Evolutionary conservation across 2,888 invertebrate species (phyloP).

Genomic region (Drosophila neutralis): DNA sequence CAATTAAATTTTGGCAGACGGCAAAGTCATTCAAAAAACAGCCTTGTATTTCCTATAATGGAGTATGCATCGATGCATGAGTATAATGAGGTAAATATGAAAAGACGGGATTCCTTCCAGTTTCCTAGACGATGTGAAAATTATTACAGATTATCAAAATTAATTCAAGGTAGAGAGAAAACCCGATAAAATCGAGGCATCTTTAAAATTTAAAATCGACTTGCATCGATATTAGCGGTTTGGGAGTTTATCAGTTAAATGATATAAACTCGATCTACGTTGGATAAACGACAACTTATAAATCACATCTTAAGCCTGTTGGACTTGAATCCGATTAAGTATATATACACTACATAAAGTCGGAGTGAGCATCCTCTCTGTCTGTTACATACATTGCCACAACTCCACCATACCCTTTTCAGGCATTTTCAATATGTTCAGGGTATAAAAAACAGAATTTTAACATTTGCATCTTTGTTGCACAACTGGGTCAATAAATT

Average conservation of each 20-base stretch:
- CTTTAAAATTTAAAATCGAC: too few species aligned
- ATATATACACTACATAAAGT: neutral
- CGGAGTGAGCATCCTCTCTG: neutral
- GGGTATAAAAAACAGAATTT: slow-evolving; percentile 46
- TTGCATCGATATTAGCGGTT: too few species aligned
- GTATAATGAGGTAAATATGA: too few species aligned
- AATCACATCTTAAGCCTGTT: neutral
- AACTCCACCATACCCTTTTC: neutral
- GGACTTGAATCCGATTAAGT: neutral
- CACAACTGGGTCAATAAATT: slow-evolving; percentile 78
- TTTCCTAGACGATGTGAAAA: neutral
- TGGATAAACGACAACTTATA: neutral
- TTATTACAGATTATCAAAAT: neutral
- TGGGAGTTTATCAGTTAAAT: neutral
- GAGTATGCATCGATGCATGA: too few species aligned
- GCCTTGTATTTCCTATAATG: neutral
- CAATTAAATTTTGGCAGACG: neutral
- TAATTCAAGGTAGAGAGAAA: neutral
- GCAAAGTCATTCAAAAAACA: neutral
- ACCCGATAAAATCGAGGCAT: too few species aligned
- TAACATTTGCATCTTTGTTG: slow-evolving; percentile 55
- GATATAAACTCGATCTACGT: neutral
- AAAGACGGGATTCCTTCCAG: too few species aligned
- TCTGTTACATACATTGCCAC: neutral
- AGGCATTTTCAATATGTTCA: neutral